Evolutionary conservation across 2,888 invertebrate genomes (phyloP).

Genomic region (Bibio marci): DNA sequence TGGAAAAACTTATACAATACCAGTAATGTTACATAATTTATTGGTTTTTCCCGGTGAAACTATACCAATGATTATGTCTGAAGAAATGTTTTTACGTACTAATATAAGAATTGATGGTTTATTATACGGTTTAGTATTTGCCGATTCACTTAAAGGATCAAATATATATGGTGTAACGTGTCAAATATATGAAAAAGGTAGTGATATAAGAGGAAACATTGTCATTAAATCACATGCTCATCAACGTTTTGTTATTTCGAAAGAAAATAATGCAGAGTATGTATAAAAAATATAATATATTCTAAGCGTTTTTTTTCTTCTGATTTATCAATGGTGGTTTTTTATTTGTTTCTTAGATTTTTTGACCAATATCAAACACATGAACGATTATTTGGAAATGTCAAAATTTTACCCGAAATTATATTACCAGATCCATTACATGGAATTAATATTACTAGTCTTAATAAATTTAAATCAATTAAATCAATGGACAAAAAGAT

Average conservation of each 20-base stretch:
- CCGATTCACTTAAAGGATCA: conserved; percentile 12
- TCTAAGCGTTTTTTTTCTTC: neutral
- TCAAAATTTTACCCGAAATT: conserved; percentile 51
- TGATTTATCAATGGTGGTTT: too few species aligned
- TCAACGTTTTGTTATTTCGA: conserved; percentile 44
- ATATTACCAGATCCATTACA: conserved; percentile 36
- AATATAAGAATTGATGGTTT: conserved; percentile 21
- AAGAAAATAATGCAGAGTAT: neutral
- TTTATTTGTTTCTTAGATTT: neutral
- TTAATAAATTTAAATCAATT: conserved; percentile 29
- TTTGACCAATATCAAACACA: too few species aligned
- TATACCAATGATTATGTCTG: conserved; percentile 47
- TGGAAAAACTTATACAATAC: conserved; percentile 33
- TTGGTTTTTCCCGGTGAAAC: conserved; percentile 67
- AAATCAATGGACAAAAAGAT: conserved; percentile 22
- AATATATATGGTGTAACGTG: conserved; percentile 28
- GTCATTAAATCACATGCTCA: conserved; percentile 56
- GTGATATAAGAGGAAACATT: conserved; percentile 24
- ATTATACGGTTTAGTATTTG: conserved; percentile 26
- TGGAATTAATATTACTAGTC: conserved; percentile 29
- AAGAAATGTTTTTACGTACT: conserved; percentile 20
- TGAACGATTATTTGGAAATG: conserved; percentile 40
- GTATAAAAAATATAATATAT: neutral
- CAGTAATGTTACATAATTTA: conserved; percentile 39
- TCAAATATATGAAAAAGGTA: conserved; percentile 27